Evolutionary conservation across 2,113 vertebrate species (phyloP), one percentile per base, ranked within the genome.

Genomic region (Ctenomys sociabilis): DNA sequence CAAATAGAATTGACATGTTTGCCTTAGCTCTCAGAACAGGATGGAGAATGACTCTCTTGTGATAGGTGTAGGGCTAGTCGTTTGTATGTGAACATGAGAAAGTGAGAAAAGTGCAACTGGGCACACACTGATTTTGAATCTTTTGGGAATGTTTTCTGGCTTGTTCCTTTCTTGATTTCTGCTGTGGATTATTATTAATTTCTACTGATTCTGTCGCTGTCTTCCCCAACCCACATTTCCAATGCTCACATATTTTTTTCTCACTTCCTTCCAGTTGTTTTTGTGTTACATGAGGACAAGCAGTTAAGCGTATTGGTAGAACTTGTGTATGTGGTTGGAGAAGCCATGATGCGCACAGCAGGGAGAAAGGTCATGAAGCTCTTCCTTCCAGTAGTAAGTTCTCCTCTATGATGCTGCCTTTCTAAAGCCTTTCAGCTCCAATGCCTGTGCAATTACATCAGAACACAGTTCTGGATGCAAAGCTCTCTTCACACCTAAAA

Each of bases 131-230:
- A 10, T 59, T 43, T 43, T 77, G 8, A 57, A 24, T 75, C 28
- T 85, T 92, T 93, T 63, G 49, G 61, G 95, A 90, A 40, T 14
- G 64, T 35, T 66, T 92, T 30, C 26, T 84, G 49, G 70, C 57
- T 57, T 66, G 8, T 6, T 73, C 16, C 35, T n/a, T 73, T 49
- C 17, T 59, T n/a, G 54, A 22, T 32, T 84, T 40, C 3, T 43
- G 28, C 30, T 66, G 8, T 22, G 68, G 22, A 49, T 52, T 83
- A 32, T 28, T 82, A 26, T 49, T 70, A n/a, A 81, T 91, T 75
- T 22, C 14, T 32, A 72, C 40, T 43, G n/a, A 49, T n/a, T 87
- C 89, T 9, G 14, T 45, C 30, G 21, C 72, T 40, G 9, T 61
- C 21, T 17, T 24, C 14, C 17, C 43, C 12, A 45, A 45, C 12